These are phyloP conservation scores for Cryptops parisi DNA, from an alignment of 2,888 invertebrate genomes.

Conservation along the genomic window DNA sequence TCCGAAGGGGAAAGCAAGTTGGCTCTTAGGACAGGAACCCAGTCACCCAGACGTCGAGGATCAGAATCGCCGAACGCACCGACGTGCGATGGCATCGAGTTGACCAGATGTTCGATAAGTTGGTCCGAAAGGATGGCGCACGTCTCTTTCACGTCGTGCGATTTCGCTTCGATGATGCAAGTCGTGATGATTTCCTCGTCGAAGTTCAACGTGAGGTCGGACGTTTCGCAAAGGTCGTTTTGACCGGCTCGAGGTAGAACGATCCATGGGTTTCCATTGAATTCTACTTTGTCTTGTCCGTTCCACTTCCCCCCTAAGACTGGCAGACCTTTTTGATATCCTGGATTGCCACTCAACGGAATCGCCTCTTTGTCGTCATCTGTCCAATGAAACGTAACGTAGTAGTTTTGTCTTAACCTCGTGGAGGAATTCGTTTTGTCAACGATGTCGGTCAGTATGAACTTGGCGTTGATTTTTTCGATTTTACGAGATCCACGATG, in stretches of 20 bases:
- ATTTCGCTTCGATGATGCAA: background rate
- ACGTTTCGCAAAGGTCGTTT: background rate
- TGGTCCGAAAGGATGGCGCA: background rate
- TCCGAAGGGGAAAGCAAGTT: background rate
- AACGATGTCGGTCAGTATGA: background rate
- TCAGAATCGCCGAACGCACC: slow-evolving; percentile 6
- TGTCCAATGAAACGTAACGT: background rate
- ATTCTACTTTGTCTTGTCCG: background rate
- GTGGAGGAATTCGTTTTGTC: background rate
- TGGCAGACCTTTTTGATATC: background rate
- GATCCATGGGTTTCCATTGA: background rate
- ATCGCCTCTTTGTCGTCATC: background rate
- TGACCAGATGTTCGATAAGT: background rate
- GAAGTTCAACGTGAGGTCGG: background rate
- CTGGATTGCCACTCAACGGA: slow-evolving; percentile 3
- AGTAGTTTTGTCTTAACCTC: background rate
- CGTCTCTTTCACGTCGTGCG: background rate
- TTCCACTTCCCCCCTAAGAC: slow-evolving; percentile 1
- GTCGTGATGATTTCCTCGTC: background rate
- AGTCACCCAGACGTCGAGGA: background rate
- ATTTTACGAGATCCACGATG: background rate
- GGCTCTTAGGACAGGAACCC: background rate
- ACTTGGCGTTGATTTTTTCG: background rate
- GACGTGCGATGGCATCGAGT: slow-evolving; percentile 1
- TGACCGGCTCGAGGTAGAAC: background rate